Evolutionary conservation across 2,888 invertebrate species (phyloP).

Genomic region (Drosophila kanekoi): DNA sequence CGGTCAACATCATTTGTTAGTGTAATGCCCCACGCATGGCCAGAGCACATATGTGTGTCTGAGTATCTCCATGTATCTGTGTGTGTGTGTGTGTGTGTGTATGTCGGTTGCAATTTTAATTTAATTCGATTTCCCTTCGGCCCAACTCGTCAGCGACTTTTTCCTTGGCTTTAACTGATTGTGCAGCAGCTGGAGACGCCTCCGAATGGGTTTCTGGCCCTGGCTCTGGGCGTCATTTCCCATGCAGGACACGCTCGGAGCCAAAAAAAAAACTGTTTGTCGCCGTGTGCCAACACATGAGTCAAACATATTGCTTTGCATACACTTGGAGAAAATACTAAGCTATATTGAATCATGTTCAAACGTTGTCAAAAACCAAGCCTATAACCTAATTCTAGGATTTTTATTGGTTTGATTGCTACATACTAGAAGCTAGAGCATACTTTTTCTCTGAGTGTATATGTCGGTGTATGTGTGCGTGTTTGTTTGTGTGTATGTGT

Average conservation of each 20-base stretch:
- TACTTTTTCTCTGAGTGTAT: background rate
- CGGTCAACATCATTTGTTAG: slow-evolving; percentile 79
- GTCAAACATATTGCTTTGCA: slow-evolving; percentile 1
- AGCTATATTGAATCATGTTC: no score
- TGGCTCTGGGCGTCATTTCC: slow-evolving; percentile 29
- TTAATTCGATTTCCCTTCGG: slow-evolving; percentile 58
- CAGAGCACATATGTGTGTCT: background rate
- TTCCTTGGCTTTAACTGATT: slow-evolving; percentile 13
- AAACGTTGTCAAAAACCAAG: no score
- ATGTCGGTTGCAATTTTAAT: slow-evolving; percentile 40
- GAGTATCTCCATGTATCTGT: background rate
- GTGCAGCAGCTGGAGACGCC: slow-evolving; percentile 5
- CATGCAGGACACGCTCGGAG: slow-evolving; percentile 51
- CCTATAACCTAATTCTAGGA: no score
- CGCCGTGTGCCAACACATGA: slow-evolving; percentile 8
- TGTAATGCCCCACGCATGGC: slow-evolving; percentile 4
- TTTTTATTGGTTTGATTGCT: no score
- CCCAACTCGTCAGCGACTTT: slow-evolving; percentile 16
- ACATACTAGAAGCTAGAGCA: no score
- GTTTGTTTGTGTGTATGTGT: background rate
- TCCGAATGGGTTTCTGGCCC: background rate
- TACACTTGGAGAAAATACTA: background rate
- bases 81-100: background rate
- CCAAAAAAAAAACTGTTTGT: slow-evolving; percentile 41
- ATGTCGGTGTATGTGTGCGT: background rate